Base-by-base conservation (phyloP, 2,113 vertebrate species). In the Pardalotus punctatus region DNA sequence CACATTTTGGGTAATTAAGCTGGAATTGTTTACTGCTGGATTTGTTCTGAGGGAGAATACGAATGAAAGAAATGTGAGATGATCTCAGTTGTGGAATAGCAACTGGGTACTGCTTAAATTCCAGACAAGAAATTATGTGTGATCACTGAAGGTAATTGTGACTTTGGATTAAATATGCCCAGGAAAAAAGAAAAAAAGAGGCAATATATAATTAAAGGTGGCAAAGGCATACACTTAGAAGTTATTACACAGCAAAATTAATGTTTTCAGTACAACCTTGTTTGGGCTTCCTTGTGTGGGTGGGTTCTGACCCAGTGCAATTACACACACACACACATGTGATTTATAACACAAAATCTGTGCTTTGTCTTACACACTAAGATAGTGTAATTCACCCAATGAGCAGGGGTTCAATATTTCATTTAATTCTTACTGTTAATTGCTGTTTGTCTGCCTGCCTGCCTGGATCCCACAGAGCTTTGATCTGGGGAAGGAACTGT, bases 1-100 rank as follows among this genome's bases (percentile, higher is more conserved):
- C 58, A 78, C 90, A 90, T 92, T 88, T 76, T 48, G 82, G 69
- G 72, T 89, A 94, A 91, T 96, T 96, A 96, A 78, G 36, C 45
- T 83, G 72, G 48, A 82, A 43, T 92, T 78, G 67, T 61, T 88
- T 77, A 71, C 9, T 70, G 87, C 77, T 92, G 67, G 5, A 62
- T 82, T 47, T 86, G 27, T 92, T 92, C 79, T 28, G 19, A 83
- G 45, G 42, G 35, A 81, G 76, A 92, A 83, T 42, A 40, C 2
- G 10, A 90, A 77, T 74, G 50, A 27, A 90, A 78, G 17, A 56
- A 47, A 69, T 18, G 24, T 11, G 18, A 65, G 62, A 36, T n/a
- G 36, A 81, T 54, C 60, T 21, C 25, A 14, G 51, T 10, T 38
- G 36, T 40, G 69, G 60, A 88, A 66, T 12, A 77, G 51, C 56